These are phyloP conservation scores for Monopis laevigella DNA, from an alignment of 2,888 invertebrate species.

Conservation along the genomic window DNA sequence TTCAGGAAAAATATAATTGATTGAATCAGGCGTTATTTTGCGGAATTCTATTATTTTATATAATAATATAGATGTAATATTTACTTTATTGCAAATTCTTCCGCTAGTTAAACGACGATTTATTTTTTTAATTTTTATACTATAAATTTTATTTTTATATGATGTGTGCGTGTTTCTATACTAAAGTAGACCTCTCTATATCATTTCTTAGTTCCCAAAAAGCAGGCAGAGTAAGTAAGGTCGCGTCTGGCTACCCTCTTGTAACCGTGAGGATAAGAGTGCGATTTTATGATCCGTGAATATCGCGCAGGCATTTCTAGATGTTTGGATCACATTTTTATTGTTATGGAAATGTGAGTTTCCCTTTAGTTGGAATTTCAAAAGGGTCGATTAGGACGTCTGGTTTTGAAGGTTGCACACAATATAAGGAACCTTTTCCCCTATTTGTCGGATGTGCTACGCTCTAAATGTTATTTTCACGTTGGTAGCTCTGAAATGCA, in stretches of 20 bases:
- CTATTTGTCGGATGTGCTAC: conserved; percentile 50
- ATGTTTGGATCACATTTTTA: conserved; percentile 66
- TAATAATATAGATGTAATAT: no score
- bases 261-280: conserved; percentile 23
- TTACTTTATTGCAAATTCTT: no score
- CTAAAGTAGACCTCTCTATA: no score
- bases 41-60: no score
- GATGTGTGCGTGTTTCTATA: no score
- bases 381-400: conserved; percentile 66
- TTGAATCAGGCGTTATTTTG: no score
- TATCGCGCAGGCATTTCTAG: conserved; percentile 64
- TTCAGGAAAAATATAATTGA: no score
- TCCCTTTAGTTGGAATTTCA: conserved; percentile 65
- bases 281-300: conserved; percentile 67
- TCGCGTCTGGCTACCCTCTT: conserved; percentile 2
- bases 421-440: conserved; percentile 40
- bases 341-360: conserved; percentile 67
- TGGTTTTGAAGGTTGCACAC: conserved; percentile 63
- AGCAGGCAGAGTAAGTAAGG: not conserved
- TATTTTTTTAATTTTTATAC: no score
- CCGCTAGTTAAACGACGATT: no score
- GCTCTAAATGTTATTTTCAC: conserved; percentile 9
- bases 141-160: no score
- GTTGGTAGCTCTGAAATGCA: conserved; percentile 36
- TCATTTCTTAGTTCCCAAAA: no score